Evolutionary conservation across 2,797 vertebrate genomes (phyloP).

Genomic region (Muscicapa comitata): DNA sequence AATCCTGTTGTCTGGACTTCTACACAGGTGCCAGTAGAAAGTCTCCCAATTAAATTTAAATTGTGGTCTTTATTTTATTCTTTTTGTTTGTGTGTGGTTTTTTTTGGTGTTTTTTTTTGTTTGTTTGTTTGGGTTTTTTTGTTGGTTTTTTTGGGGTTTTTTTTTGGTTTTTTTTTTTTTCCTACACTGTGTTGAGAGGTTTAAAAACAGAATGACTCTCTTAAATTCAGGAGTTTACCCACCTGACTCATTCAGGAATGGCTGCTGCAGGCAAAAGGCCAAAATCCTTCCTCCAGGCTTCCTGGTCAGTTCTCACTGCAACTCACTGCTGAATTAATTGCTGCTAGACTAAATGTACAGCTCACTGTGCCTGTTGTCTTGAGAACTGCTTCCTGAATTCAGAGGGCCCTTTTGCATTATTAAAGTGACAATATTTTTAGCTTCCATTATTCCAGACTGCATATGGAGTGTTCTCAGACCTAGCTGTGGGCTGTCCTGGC

Average conservation of each 20-base stretch:
- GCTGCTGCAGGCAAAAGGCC: neutral
- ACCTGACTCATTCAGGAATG: neutral
- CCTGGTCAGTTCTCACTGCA: neutral
- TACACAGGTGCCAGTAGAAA: neutral
- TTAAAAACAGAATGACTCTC: neutral
- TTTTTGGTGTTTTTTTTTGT: no score
- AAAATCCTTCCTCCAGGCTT: neutral
- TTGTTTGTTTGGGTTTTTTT: fast-evolving
- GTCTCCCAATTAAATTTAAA: neutral
- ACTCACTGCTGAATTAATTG: neutral
- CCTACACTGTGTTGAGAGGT: neutral
- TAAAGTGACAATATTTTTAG: neutral
- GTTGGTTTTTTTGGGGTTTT: no score
- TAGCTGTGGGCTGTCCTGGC: neutral
- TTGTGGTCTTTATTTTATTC: fast-evolving
- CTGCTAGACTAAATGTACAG: neutral
- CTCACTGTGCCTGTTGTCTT: neutral
- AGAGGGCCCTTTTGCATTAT: neutral
- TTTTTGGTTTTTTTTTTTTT: fast-evolving
- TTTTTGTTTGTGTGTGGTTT: no score
- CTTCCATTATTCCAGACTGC: neutral
- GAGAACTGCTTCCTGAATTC: neutral
- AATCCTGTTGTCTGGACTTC: neutral
- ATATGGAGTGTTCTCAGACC: neutral
- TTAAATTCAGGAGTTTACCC: neutral